Percentiles rank a stretch among this genome's conserved stretches.
Conservation (phyloP, 2,797 vertebrate genomes). For the Crocidura indochinensis region DNA sequence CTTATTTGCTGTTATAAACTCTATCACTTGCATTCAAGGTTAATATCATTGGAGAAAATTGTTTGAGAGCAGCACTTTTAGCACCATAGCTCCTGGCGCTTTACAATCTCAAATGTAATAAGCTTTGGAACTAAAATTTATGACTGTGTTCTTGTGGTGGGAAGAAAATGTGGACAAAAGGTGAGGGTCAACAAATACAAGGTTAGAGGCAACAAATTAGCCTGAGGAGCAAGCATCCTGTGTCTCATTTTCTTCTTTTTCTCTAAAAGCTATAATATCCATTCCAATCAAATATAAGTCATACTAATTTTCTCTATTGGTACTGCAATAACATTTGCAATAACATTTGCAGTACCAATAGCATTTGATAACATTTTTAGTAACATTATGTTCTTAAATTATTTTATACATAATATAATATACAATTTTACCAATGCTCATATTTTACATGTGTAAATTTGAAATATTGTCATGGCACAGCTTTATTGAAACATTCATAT, state of each 20-base stretch:
- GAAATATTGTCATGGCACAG: too few species aligned
- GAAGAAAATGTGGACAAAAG: conserved; percentile 72
- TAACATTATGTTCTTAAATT: not conserved
- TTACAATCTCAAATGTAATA: conserved; percentile 76
- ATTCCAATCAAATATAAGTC: conserved; percentile 64
- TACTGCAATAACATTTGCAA: too few species aligned
- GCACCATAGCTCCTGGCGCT: conserved; percentile 35
- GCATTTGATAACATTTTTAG: conserved; percentile 16
- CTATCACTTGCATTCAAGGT: conserved; percentile 70
- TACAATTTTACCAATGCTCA: too few species aligned
- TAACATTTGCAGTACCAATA: too few species aligned
- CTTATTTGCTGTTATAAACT: conserved; percentile 42
- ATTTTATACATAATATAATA: too few species aligned
- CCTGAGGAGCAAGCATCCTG: conserved; percentile 64
- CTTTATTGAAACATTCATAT: too few species aligned
- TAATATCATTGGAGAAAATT: conserved; percentile 65
- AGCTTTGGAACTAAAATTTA: conserved; percentile 78
- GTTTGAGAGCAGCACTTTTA: conserved; percentile 68
- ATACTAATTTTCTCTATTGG: conserved; percentile 47
- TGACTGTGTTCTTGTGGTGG: not conserved
- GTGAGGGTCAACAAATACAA: conserved; percentile 78
- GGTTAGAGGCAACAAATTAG: conserved; percentile 73
- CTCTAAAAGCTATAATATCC: conserved; percentile 43
- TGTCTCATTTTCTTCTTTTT: not conserved
- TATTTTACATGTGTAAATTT: too few species aligned